Evolutionary conservation across 2,797 vertebrate genomes (phyloP).

Genomic region (Notolabrus celidotus): DNA sequence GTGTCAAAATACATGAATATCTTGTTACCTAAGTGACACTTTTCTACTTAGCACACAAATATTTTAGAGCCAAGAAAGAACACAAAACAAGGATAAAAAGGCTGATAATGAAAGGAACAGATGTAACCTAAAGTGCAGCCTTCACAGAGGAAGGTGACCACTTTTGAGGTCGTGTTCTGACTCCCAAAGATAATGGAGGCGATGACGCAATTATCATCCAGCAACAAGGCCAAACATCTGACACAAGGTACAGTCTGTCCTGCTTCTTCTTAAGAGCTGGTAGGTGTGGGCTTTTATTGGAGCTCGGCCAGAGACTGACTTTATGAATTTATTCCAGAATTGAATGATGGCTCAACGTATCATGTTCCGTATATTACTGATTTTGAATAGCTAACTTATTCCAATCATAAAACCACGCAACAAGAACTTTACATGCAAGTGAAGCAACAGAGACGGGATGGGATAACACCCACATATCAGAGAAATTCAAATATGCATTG

Average conservation of each 20-base stretch:
- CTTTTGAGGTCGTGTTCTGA: slow-evolving; percentile 35
- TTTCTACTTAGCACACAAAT: too few species aligned
- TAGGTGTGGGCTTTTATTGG: not conserved
- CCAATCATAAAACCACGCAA: slow-evolving; percentile 34
- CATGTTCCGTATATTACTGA: slow-evolving; percentile 25
- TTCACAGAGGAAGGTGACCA: not conserved
- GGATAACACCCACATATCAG: not conserved
- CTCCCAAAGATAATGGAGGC: slow-evolving; percentile 56
- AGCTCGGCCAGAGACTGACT: slow-evolving; percentile 13
- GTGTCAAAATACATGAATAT: not conserved
- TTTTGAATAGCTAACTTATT: slow-evolving; percentile 60
- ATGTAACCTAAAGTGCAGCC: not conserved
- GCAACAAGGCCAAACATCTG: slow-evolving; percentile 31
- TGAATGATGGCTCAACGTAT: slow-evolving; percentile 25
- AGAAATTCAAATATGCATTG: not conserved
- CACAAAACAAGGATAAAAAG: not conserved
- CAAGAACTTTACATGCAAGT: slow-evolving; percentile 11
- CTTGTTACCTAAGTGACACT: too few species aligned
- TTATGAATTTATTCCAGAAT: slow-evolving; percentile 35
- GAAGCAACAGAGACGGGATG: slow-evolving; percentile 1
- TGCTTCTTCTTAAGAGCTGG: slow-evolving; percentile 3
- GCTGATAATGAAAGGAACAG: not conserved
- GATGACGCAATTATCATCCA: slow-evolving; percentile 43
- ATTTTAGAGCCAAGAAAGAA: slow-evolving; percentile 18
- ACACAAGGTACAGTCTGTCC: slow-evolving; percentile 34